These are phyloP conservation scores for Crotalus viridis DNA, from an alignment of 2,113 vertebrate species.

Conservation along the genomic window DNA sequence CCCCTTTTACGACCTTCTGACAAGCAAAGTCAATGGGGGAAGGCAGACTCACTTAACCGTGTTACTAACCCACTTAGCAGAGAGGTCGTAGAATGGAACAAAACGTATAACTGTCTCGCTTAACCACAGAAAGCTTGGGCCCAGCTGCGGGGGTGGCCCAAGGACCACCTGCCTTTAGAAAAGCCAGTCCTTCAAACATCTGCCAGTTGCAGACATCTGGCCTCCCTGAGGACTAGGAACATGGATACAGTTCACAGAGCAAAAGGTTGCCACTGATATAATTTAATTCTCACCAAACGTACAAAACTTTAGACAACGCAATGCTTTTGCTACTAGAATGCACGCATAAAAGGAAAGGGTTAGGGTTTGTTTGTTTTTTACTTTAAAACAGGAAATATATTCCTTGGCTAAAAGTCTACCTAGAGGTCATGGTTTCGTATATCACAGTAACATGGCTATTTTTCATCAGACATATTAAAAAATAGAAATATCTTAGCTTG, in stretches of 20 bases:
- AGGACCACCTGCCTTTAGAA: not conserved
- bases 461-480: slow-evolving; percentile 55
- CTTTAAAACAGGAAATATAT: slow-evolving; percentile 53
- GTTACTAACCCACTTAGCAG: not conserved
- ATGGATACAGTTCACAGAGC: slow-evolving; percentile 51
- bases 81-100: not conserved
- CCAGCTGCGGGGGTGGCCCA: not conserved
- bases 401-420: slow-evolving; percentile 48
- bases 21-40: not conserved
- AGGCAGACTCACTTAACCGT: not conserved
- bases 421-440: slow-evolving; percentile 4
- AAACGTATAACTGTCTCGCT: not conserved
- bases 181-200: slow-evolving; percentile 6
- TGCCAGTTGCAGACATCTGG: slow-evolving; percentile 18
- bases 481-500: slow-evolving; percentile 63
- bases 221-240: slow-evolving; percentile 37
- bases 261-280: slow-evolving; percentile 58
- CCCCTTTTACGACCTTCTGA: not conserved
- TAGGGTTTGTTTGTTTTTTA: not conserved
- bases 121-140: not conserved
- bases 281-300: slow-evolving; percentile 68
- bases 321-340: slow-evolving; percentile 43
- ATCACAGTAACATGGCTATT: slow-evolving; percentile 55
- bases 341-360: slow-evolving; percentile 52
- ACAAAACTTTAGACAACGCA: slow-evolving; percentile 51